A percentile compares a stretch with the other conserved stretches of the same genome.
phyloP scores from a whole-genome alignment of 2,888 invertebrate species.

The Troilus luridus region DNA sequence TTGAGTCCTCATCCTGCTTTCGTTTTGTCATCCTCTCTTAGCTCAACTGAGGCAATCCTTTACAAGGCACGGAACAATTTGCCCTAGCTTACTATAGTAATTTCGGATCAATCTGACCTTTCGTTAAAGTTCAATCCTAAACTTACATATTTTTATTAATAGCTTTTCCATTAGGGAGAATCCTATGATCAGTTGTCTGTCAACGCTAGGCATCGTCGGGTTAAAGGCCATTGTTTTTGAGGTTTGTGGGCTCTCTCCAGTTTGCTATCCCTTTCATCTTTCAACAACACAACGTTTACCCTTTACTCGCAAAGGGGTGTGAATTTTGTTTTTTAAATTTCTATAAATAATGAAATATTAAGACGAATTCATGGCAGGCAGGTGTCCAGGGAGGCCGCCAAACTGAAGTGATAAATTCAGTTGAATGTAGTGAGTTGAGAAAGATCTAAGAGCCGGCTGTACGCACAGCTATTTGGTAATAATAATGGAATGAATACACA shows the following conservation, averaged over 20 bases:
- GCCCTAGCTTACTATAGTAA: not conserved
- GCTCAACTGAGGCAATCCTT: not conserved
- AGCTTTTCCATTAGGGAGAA: conserved; percentile 22
- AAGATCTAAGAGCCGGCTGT: too few species aligned
- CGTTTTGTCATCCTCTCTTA: conserved; percentile 29
- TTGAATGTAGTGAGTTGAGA: too few species aligned
- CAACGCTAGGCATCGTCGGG: not conserved
- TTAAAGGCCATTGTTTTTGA: not conserved
- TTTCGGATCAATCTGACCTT: conserved; percentile 19
- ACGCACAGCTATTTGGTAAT: too few species aligned
- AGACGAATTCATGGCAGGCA: too few species aligned
- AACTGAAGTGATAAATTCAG: too few species aligned
- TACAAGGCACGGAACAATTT: not conserved
- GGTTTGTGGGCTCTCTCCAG: not conserved
- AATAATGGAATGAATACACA: too few species aligned
- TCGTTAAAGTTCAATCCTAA: not conserved
- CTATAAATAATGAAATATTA: too few species aligned
- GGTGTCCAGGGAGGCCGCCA: too few species aligned
- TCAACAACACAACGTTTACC: too few species aligned
- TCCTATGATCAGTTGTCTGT: not conserved
- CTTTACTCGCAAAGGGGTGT: too few species aligned
- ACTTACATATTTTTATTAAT: conserved; percentile 32
- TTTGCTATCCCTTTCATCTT: not conserved
- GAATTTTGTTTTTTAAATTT: too few species aligned
- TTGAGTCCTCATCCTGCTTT: conserved; percentile 38